Base-by-base conservation (phyloP, 2,797 vertebrate genomes). In the Rhinella marina region DNA sequence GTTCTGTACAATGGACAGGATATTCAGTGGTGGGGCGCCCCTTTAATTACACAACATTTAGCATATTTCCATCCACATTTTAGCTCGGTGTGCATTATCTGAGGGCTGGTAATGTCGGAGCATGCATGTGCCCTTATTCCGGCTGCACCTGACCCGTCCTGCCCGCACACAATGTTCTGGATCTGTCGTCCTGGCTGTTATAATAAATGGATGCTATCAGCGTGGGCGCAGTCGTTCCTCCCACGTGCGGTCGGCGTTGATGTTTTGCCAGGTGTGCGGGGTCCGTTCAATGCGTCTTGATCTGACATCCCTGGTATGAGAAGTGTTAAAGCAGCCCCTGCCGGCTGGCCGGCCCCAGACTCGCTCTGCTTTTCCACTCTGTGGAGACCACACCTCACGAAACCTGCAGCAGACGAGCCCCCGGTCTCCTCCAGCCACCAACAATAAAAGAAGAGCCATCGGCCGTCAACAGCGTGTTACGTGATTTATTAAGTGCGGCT, bases 401-500 rank as follows among this genome's bases (percentile, higher is more conserved):
- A 84, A 80, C 87, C 82, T 82, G 78, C 66, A 72, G 70, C 87
- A 85, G 61, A 86, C 78, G 9, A 82, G 77, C 73, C 61, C 70
- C 73, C 29, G 1, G 23, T 41, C 79, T 76, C 79, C 32, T 29
- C 27, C 81, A 84, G 81, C 73, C 73, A 87, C 87, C 79, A 78
- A 77, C 84, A 82, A 82, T 86, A 82, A 85, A 88, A 82, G 88
- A 76, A 19, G 77, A 77, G 78, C 50, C 41, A 17, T 57, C 48
- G 78, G 78, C 88, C 59, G 78, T 56, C 84, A 85, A 13, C 79
- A 54, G 50, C 41, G 79, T 72, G 81, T 59, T 72, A 25, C 66
- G 17, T 86, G 88, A 89, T 89, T 86, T 89, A 89, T 89, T 7
- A 78, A 82, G 84, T 89, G 88, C 41, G 79, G 32, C 70, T 52